Base-by-base conservation (phyloP, 2,797 vertebrate species). In the Ptychadena robeensis region DNA sequence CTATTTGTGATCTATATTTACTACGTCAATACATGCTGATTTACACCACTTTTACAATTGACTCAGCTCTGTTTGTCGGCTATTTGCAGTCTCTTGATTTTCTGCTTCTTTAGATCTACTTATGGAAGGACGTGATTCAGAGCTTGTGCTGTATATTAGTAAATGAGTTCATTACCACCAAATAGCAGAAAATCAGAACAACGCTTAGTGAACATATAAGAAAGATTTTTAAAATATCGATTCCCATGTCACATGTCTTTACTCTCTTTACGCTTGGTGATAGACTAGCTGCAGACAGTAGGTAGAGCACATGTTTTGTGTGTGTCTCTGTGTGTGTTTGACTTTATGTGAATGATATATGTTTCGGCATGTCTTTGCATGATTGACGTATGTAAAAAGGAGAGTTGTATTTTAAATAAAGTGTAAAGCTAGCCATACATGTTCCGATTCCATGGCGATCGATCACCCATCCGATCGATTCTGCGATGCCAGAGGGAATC, bases 21-120 rank as follows among this genome's bases (percentile, higher is more conserved):
- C 61, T 37, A 75, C 40, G 38, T 75, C 73, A 75, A 75, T 63
- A 75, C 35, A 25, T 76, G 11, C 18, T 76, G 57, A 64, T 65
- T 76, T 64, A 63, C 32, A 63, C 25, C 53, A 61, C 72, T 35
- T 73, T 61, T 9, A 35, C 10, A 5, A 74, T 27, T 74, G 53
- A 34, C 72, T 28, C 8, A 15, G 9, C 25, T 61, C 3, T 61
- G 59, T 61, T 53, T 53, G 22, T 53, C 28, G 59, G 27, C n/a
- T 25, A 27, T 10, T 61, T 61, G n/a, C 25, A 61, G 27, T 11
- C 59, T 61, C 25, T 61, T 61, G 40, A 48, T 48, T 48, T 48
- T 48, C 40, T 48, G 12, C 15, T 48, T 2, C 44, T 61, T 1
- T 9, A 25, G 10, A 25, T 61, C 57, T 61, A 27, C n/a, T 1